These are phyloP conservation scores for Aurelia sp. DNA, from an alignment of 30 jellyfish, hydroid and myxozoan genomes.

Conservation along the genomic window DNA sequence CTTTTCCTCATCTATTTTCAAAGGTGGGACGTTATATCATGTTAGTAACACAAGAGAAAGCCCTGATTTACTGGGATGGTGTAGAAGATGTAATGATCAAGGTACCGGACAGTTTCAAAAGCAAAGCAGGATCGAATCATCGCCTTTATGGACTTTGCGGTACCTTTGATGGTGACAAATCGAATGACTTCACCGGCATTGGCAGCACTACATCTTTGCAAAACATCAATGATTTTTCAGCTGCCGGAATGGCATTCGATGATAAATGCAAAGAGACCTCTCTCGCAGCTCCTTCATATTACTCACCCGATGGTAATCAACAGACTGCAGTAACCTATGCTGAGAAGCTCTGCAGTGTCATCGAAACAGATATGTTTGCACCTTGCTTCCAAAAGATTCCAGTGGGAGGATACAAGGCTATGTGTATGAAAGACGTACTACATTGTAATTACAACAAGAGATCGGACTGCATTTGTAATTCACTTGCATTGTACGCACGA, in stretches of 20 bases:
- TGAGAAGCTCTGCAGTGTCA: constrained; percentile 79
- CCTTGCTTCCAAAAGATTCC: constrained; percentile 81
- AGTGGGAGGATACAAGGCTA: constrained; percentile 63
- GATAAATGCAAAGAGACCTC: constrained; percentile 76
- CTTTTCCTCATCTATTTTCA: not conserved
- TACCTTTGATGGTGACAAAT: constrained; percentile 85
- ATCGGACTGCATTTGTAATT: constrained; percentile 87
- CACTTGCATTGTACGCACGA: constrained; percentile 87
- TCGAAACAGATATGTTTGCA: constrained; percentile 71
- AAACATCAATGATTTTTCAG: constrained; percentile 47
- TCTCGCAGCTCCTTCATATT: constrained; percentile 25
- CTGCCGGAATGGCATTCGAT: constrained; percentile 46
- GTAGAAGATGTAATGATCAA: constrained; percentile 92
- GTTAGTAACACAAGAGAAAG: constrained; percentile 91
- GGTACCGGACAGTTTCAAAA: constrained; percentile 80
- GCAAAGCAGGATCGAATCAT: constrained; percentile 68
- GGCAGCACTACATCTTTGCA: constrained; percentile 17
- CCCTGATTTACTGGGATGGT: constrained; percentile 93
- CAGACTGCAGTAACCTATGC: constrained; percentile 60
- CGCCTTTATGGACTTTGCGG: constrained; percentile 97
- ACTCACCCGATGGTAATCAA: constrained; percentile 54
- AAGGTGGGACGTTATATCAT: constrained; percentile 97
- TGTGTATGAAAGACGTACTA: constrained; percentile 94
- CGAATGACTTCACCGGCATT: constrained; percentile 76
- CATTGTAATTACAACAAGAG: constrained; percentile 79